Percentiles rank a stretch among this genome's conserved stretches.
Evolutionary conservation across 2,888 invertebrate genomes (phyloP).

Genomic region (Hirudinaria manillensis): DNA sequence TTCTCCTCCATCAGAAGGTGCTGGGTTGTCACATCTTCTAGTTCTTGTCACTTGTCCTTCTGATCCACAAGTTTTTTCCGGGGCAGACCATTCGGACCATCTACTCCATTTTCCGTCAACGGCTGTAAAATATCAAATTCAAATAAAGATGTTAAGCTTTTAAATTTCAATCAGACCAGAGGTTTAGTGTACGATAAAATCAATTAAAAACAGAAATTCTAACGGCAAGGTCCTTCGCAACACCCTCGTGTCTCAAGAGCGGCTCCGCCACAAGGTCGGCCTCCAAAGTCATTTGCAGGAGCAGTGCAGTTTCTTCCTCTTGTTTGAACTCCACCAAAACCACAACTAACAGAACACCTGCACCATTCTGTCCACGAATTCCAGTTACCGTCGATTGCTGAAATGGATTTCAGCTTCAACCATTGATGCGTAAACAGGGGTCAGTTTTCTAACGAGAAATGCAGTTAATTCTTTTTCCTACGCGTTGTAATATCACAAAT

Average conservation of each 20-base stretch:
- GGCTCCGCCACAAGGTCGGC: slow-evolving; percentile 46
- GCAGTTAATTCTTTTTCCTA: no score
- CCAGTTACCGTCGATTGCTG: slow-evolving; percentile 37
- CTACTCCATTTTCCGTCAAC: slow-evolving; percentile 38
- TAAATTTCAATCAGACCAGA: neutral
- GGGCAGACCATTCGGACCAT: slow-evolving; percentile 38
- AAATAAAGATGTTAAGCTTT: neutral
- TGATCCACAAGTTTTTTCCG: slow-evolving; percentile 35
- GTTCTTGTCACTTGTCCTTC: slow-evolving; percentile 24
- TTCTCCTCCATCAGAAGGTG: slow-evolving; percentile 39
- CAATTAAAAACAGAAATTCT: neutral
- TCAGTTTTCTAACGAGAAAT: neutral
- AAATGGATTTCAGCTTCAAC: no score
- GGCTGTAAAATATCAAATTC: neutral
- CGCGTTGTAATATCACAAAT: neutral
- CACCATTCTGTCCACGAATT: slow-evolving; percentile 34
- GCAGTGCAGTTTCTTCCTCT: slow-evolving; percentile 48
- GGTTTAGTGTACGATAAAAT: no score
- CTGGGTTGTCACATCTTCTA: slow-evolving; percentile 38
- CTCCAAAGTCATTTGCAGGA: slow-evolving; percentile 48
- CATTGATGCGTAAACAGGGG: neutral
- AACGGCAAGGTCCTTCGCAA: slow-evolving; percentile 44
- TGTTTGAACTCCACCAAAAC: slow-evolving; percentile 43
- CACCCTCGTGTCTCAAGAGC: slow-evolving; percentile 44
- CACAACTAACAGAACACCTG: slow-evolving; percentile 48